These are phyloP conservation scores for Drosophila erecta DNA, from an alignment of 1,140 invertebrate species.

Conservation along the genomic window DNA sequence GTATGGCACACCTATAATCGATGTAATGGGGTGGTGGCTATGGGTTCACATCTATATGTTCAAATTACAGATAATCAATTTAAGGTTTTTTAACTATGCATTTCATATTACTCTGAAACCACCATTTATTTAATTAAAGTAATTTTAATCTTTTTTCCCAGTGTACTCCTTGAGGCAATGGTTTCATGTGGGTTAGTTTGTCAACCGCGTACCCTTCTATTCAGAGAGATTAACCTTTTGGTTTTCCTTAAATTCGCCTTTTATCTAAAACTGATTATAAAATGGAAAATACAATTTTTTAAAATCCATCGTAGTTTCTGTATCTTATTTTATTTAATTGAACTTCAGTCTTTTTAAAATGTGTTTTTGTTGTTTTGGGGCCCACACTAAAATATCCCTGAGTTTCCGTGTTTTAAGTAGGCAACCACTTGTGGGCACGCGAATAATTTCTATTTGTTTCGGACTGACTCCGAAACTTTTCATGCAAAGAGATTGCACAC, in stretches of 20 bases:
- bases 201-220: conserved; percentile 48
- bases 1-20: too few species aligned
- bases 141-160: background rate
- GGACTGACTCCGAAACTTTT: conserved; percentile 55
- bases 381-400: too few species aligned
- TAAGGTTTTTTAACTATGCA: background rate
- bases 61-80: too few species aligned
- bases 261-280: conserved; percentile 1
- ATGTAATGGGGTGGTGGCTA: too few species aligned
- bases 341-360: too few species aligned
- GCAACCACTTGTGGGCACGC: conserved; percentile 73
- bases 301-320: background rate
- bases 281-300: conserved; percentile 2
- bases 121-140: background rate
- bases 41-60: too few species aligned
- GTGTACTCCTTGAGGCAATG: background rate
- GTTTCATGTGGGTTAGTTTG: conserved; percentile 18
- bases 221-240: conserved; percentile 46
- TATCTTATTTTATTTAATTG: background rate
- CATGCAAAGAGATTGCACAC: background rate
- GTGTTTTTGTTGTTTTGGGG: too few species aligned
- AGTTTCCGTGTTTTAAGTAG: background rate
- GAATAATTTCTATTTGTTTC: conserved; percentile 37
- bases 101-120: background rate
- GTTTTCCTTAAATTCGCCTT: conserved; percentile 7